Percentiles rank a stretch among this genome's conserved stretches.
phyloP scores from a whole-genome alignment of 30 jellyfish, hydroid and myxozoan genomes.

The Mastigias papua region DNA sequence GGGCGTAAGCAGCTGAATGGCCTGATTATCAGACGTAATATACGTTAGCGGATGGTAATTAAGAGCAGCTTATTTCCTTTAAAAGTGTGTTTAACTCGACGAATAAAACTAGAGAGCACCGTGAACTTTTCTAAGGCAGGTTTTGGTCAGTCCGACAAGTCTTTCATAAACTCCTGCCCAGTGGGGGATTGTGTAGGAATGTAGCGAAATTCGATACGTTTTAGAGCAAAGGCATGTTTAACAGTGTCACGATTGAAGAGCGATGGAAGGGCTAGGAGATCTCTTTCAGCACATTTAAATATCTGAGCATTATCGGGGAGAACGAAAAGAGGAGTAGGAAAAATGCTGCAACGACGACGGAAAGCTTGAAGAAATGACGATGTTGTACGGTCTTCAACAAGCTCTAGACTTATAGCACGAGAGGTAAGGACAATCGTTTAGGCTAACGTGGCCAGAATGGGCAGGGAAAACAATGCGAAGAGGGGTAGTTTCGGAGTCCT shows the following conservation, averaged over 20 bases:
- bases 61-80: conserved; percentile 54
- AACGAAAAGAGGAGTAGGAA: conserved; percentile 3
- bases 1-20: conserved; percentile 48
- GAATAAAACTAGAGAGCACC: conserved; percentile 44
- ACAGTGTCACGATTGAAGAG: conserved; percentile 1
- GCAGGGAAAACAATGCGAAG: conserved; percentile 45
- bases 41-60: conserved; percentile 36
- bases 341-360: conserved; percentile 39
- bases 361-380: conserved; percentile 44
- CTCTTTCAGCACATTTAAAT: conserved; percentile 47
- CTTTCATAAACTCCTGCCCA: conserved; percentile 84
- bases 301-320: conserved; percentile 53
- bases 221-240: conserved; percentile 31
- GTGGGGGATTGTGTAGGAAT: conserved; percentile 76
- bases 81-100: conserved; percentile 1
- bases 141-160: conserved; percentile 53
- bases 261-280: conserved; percentile 13
- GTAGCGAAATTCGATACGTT: conserved; percentile 35
- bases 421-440: conserved; percentile 33
- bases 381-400: conserved; percentile 16
- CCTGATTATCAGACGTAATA: conserved; percentile 21
- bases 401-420: conserved; percentile 26
- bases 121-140: conserved; percentile 34
- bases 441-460: conserved; percentile 55
- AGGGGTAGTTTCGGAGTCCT: conserved; percentile 54